Evolutionary conservation across 1,140 invertebrate genomes (phyloP), one percentile per base, ranked within the genome.

Genomic region (Ips typographus): DNA sequence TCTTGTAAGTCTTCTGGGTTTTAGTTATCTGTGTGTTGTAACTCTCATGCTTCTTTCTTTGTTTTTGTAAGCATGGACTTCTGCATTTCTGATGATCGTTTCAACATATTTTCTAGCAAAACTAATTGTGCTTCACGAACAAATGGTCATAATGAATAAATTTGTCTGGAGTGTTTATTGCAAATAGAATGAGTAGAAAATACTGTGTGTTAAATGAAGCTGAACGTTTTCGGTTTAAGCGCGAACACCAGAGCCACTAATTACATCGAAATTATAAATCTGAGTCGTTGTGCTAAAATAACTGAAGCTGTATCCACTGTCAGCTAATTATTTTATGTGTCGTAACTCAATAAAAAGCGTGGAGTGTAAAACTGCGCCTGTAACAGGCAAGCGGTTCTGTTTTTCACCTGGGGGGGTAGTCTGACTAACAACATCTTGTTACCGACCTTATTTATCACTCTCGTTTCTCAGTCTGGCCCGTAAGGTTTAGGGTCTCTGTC

Each of bases 361-460:
- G 40, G 51, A 70, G 67, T 69, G 68, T 70, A 70, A 71, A 71
- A 66, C 58, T 58, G 65, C 44, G 66, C 61, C 59, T 55, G 52
- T 58, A 68, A 65, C 51, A 53, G 57, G 61, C 51, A 60, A 64
- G 56, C 73, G 71, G 69, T 63, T 72, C 70, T 78, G 78, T 78
- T 78, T 74, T 73, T 75, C 74, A 77, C 78, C 78, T 76, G 77
- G 62, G 78, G 78, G 78, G 77, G 77, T 78, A 77, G 74, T 76
- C 73, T 75, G 74, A 77, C 70, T 76, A 78, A 78, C 77, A 78
- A 75, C 77, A 78, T 79, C 78, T 79, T 79, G 78, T 79, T 79
- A 79, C 75, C 73, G 72, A 75, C 74, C 72, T 79, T 79, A 78
- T 79, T 79, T 79, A 79, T 79, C 77, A 77, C 76, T 68, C 61